Percentiles rank a stretch among this genome's conserved stretches.
Evolutionary conservation across 1,140 invertebrate genomes (phyloP).

Genomic region (Physella acuta): DNA sequence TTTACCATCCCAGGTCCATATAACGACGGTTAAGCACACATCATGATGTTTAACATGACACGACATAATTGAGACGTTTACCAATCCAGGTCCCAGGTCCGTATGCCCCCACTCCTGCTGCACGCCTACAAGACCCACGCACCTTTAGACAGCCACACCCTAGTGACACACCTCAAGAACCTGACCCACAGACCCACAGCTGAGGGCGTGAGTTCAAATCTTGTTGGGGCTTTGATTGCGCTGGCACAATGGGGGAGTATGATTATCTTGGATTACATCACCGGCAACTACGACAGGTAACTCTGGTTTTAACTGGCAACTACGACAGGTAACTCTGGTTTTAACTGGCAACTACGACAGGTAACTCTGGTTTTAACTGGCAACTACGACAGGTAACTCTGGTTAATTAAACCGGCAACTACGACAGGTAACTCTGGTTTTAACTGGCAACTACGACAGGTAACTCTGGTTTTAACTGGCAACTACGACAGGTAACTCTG

Average conservation of each 20-base stretch:
- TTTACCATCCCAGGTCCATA: background rate
- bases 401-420: background rate
- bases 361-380: background rate
- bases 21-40: background rate
- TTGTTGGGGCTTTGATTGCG: too few species aligned
- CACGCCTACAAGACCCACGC: constrained; percentile 36
- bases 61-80: background rate
- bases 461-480: background rate
- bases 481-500: too few species aligned
- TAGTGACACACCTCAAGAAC: background rate
- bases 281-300: constrained; percentile 62
- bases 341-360: background rate
- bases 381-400: background rate
- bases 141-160: constrained; percentile 21
- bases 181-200: background rate
- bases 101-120: constrained; percentile 44
- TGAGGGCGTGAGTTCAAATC: background rate
- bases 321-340: background rate
- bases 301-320: background rate
- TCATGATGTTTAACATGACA: background rate
- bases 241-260: constrained; percentile 61
- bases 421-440: background rate
- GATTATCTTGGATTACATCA: constrained; percentile 62
- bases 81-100: constrained; percentile 41
- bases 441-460: background rate